A percentile compares a stretch with the other conserved stretches of the same genome.
phyloP scores from a whole-genome alignment of 2,888 invertebrate species.

The Nomada fucata region DNA sequence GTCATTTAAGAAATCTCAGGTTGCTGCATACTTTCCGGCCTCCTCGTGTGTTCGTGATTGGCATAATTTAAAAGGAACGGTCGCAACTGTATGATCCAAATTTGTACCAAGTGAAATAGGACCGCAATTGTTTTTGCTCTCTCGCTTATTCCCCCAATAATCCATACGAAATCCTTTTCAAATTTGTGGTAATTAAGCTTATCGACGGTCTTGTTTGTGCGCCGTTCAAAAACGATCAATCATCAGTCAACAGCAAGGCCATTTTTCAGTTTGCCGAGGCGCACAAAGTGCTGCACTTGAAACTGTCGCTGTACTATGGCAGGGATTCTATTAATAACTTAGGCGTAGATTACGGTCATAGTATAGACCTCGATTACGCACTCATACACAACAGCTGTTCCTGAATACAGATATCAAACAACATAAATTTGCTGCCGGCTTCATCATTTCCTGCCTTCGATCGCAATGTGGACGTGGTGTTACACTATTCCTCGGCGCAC shows the following conservation, averaged over 20 bases:
- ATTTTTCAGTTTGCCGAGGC: conserved; percentile 7
- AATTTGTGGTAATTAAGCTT: not conserved
- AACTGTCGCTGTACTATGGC: conserved; percentile 37
- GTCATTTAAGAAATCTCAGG: not conserved
- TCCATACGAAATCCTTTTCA: not conserved
- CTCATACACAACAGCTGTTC: conserved; percentile 33
- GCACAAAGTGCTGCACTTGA: conserved; percentile 16
- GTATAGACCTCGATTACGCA: conserved; percentile 28
- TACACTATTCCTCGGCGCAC: not conserved
- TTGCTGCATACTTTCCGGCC: not conserved
- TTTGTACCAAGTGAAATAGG: not conserved
- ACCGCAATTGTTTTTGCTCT: no score
- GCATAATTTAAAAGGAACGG: not conserved
- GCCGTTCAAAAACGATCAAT: not conserved
- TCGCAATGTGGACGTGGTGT: not conserved
- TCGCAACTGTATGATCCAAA: not conserved
- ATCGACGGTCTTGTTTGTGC: not conserved
- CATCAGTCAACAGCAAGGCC: not conserved
- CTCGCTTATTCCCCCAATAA: no score
- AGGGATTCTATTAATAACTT: conserved; percentile 52
- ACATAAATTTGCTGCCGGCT: conserved; percentile 34
- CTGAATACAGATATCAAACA: conserved; percentile 22
- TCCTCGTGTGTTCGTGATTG: no score
- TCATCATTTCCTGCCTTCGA: conserved; percentile 42
- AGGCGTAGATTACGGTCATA: conserved; percentile 44